These are phyloP conservation scores for Subacronicta megacephala DNA, from an alignment of 2,888 invertebrate genomes.

Conservation along the genomic window DNA sequence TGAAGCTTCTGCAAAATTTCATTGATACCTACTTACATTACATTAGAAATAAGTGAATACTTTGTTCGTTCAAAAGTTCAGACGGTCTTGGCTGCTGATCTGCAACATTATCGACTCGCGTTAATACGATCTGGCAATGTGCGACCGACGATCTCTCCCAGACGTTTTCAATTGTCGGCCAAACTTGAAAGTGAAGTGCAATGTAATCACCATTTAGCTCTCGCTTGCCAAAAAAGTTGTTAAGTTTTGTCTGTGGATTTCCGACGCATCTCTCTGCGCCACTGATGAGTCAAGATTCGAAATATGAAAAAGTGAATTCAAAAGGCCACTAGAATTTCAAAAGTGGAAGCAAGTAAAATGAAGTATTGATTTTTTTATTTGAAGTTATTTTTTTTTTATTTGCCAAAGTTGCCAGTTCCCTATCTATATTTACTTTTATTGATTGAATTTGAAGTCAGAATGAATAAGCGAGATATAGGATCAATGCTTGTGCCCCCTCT, in stretches of 20 bases:
- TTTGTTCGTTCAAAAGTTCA: background rate
- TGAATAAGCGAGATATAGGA: too few species aligned
- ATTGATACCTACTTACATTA: too few species aligned
- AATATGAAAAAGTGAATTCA: background rate
- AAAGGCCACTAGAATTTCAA: background rate
- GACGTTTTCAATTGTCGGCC: slow-evolving; percentile 33
- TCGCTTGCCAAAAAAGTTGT: slow-evolving; percentile 34
- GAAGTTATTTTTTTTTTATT: too few species aligned
- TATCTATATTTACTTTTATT: too few species aligned
- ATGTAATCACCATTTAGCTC: slow-evolving; percentile 19
- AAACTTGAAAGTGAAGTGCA: slow-evolving; percentile 33
- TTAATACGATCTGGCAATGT: slow-evolving; percentile 27
- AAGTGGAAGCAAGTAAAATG: background rate
- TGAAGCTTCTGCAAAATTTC: too few species aligned
- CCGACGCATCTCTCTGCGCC: background rate
- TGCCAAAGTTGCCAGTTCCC: too few species aligned
- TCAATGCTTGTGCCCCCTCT: too few species aligned
- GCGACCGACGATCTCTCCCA: slow-evolving; percentile 6
- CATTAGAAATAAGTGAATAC: slow-evolving; percentile 2
- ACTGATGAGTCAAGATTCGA: slow-evolving; percentile 1
- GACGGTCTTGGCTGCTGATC: slow-evolving; percentile 1
- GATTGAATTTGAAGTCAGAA: too few species aligned
- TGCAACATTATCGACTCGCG: slow-evolving; percentile 7
- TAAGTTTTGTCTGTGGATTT: slow-evolving; percentile 4
- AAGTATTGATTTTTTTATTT: background rate